Evolutionary conservation across 1,140 invertebrate species (phyloP), one percentile per base, ranked within the genome.

Genomic region (Cydia fagiglandana): DNA sequence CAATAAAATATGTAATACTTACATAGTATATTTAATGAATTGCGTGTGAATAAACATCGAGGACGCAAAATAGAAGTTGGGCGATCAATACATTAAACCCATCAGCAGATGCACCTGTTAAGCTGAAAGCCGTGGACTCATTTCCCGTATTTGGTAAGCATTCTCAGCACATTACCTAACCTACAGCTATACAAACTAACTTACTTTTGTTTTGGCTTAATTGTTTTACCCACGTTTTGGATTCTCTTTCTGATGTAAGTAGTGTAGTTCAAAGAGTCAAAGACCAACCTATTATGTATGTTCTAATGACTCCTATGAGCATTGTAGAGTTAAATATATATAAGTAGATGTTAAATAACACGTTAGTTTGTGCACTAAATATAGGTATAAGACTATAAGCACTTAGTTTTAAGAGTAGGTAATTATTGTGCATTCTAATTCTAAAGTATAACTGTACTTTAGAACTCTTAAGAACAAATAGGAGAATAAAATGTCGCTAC

Each of bases 221-320:
- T 70, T 17, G 66, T 70, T 70, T 70, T 70, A 70, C 66, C 66
- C 66, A 70, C 66, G 66, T n/a, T 70, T 38, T 70, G 66, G 30
- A 70, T 70, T 68, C 64, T 28, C 34, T n/a, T 9, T 70, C 56
- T 61, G 56, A 17, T 61, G 56, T 24, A 61, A 38, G 34, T 7
- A 9, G 15, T 70, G 34, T 7, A 9, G 15, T 70, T 61, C 17
- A 24, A 70, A 70, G 15, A 41, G 30, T 70, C 34, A 70, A n/a
- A 70, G 66, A 70, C 34, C 34, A 70, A 70, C 38, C 3, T 5
- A 61, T 61, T 61, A 61, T 2, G 20, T 12, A 61, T 9, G 20
- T 12, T 24, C 2, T 61, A 61, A 61, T 53, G 15, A 53, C 50
- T 17, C 45, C 10, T 12, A 47, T 47, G 12, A 47, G 45, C 12